phyloP scores from a whole-genome alignment of 2,113 vertebrate species.

The Falcunculus frontatus region DNA sequence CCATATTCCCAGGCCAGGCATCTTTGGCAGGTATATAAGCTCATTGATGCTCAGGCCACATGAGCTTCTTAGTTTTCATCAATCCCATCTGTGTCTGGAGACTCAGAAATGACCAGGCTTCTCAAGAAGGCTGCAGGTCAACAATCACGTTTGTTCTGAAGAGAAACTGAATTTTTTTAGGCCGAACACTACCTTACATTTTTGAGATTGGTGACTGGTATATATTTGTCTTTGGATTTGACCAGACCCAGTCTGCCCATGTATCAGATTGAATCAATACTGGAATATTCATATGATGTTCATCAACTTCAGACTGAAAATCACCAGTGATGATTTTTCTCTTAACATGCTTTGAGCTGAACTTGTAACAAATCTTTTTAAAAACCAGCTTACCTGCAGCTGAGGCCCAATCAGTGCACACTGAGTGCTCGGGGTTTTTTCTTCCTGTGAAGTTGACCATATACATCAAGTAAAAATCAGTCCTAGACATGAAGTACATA shows the following conservation, averaged over 20 bases:
- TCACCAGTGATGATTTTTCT: neutral
- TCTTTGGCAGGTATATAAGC: neutral
- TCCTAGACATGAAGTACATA: neutral
- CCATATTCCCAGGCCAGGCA: neutral
- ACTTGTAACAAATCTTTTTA: neutral
- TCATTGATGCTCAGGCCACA: neutral
- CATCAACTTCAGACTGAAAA: neutral
- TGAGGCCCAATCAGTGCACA: neutral
- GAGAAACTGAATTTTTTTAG: neutral
- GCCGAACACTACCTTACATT: fast-evolving
- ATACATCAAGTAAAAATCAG: neutral
- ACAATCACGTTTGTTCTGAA: neutral
- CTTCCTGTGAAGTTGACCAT: neutral
- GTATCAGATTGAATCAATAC: neutral
- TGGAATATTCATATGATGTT: neutral
- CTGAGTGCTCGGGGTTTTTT: neutral
- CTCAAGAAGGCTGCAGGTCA: neutral
- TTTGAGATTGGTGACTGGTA: neutral
- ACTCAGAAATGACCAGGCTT: neutral
- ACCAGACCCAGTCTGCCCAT: neutral
- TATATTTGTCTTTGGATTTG: neutral
- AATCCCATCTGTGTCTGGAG: neutral
- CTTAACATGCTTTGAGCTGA: neutral
- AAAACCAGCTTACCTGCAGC: neutral
- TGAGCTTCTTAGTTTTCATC: neutral